Percentiles rank a stretch among this genome's conserved stretches.
These are phyloP conservation scores for Crambe crambe DNA, from an alignment of 37 sponge, comb jelly and placozoan species.

Conservation along the genomic window DNA sequence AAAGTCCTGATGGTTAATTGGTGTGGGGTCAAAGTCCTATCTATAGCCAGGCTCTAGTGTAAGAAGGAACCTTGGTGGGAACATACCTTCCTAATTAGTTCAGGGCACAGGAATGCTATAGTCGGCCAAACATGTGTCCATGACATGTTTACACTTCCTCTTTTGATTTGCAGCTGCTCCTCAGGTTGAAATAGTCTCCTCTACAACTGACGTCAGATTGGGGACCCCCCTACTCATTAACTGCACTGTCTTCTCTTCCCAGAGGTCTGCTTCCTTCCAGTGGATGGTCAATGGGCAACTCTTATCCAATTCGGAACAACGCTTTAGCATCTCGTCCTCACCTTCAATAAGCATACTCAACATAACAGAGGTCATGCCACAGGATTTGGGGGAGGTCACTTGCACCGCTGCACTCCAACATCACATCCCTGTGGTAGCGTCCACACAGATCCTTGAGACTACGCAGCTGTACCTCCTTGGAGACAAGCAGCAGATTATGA, in stretches of 20 bases:
- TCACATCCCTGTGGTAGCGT: neutral
- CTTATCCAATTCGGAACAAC: neutral
- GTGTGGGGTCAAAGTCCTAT: too few species aligned
- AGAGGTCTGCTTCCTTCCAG: neutral
- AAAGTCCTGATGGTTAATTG: too few species aligned
- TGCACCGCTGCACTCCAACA: conserved; percentile 7
- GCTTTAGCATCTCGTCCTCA: neutral
- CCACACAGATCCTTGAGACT: conserved; percentile 8
- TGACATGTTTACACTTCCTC: too few species aligned
- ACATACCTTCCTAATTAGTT: too few species aligned
- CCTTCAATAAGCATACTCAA: neutral
- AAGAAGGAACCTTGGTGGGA: too few species aligned
- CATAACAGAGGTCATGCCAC: neutral
- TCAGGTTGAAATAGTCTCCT: neutral
- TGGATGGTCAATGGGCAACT: neutral
- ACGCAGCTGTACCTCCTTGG: neutral
- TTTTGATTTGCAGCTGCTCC: neutral
- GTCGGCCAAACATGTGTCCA: too few species aligned
- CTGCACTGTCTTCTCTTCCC: conserved; percentile 1
- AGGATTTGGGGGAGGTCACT: conserved; percentile 21
- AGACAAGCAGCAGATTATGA: neutral
- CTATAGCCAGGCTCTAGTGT: too few species aligned
- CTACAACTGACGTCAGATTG: neutral
- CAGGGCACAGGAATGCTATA: too few species aligned
- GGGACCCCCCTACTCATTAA: conserved; percentile 5